These are phyloP conservation scores for Onthophagus taurus DNA, from an alignment of 1,140 invertebrate genomes.

Conservation along the genomic window DNA sequence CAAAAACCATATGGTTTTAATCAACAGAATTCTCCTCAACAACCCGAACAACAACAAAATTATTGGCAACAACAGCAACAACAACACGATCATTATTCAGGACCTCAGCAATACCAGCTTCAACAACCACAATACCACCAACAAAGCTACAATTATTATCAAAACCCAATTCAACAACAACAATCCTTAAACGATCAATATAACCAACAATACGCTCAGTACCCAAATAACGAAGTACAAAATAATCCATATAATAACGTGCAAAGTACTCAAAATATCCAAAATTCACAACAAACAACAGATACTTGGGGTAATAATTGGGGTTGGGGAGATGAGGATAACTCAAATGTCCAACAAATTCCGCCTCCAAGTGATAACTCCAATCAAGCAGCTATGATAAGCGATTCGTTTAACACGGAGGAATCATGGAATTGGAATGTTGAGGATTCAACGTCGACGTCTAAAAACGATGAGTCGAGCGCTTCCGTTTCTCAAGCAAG, in stretches of 20 bases:
- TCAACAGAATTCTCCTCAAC: slow-evolving; percentile 15
- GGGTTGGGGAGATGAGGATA: slow-evolving; percentile 36
- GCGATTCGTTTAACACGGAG: slow-evolving; percentile 37
- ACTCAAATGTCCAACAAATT: slow-evolving; percentile 28
- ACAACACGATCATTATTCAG: slow-evolving; percentile 16
- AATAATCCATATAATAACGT: slow-evolving; percentile 7
- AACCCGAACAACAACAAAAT: slow-evolving; percentile 15
- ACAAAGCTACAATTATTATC: slow-evolving; percentile 12
- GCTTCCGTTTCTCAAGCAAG: neutral
- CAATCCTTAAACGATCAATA: slow-evolving; percentile 19
- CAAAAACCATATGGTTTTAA: slow-evolving; percentile 1
- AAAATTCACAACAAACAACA: slow-evolving; percentile 6
- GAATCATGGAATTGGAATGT: slow-evolving; percentile 38
- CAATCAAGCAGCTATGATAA: slow-evolving; percentile 16
- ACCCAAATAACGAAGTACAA: slow-evolving; percentile 20
- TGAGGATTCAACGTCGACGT: slow-evolving; percentile 19
- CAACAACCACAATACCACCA: slow-evolving; percentile 17
- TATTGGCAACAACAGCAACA: slow-evolving; percentile 25
- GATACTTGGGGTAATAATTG: slow-evolving; percentile 31
- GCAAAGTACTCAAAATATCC: neutral
- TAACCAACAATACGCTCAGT: slow-evolving; percentile 20
- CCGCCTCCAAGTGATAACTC: slow-evolving; percentile 3
- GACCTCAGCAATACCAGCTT: slow-evolving; percentile 14
- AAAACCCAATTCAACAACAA: slow-evolving; percentile 12
- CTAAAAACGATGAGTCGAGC: neutral